Base-by-base conservation (phyloP, 1,140 invertebrate genomes). In the Choristoneura fumiferana region DNA sequence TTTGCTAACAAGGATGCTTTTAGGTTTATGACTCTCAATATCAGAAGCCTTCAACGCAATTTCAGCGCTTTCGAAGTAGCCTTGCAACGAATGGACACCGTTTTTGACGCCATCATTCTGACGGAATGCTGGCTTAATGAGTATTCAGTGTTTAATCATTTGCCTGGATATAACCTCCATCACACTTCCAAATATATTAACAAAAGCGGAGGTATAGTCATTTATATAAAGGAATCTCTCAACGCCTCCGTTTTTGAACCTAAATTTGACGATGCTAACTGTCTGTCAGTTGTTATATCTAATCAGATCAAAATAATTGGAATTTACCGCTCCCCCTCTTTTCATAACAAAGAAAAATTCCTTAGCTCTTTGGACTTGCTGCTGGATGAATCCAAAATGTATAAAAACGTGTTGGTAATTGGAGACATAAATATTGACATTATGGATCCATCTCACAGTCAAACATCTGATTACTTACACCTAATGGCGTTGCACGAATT, bases 81-180 rank as follows among this genome's bases (percentile, higher is more conserved):
- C 4, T 10, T 49, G n/a, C 18, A 49, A 29, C 43, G 43, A 10
- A 22, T n/a, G 0, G 29, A 49, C 29, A 29, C 12, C 2, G 8
- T 29, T 3, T 49, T 29, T 29, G 43, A 49, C 0, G 43, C 29
- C 12, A 54, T 54, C 29, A 15, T 54, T 12, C 53, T 54, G 1
- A 54, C 53, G 0, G 53, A 54, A 54, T 54, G 53, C 15, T 37
- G 53, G 29, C 29, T 54, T 0, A 36, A 36, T 5, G 13, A 54
- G 15, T 3, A 2, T n/a, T 36, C 53, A 36, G n/a, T 17, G 14
- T 14, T 54, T 10, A 54, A 54, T 36, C 13, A n/a, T 8, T n/a
- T 54, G 2, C 17, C 17, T 1, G 53, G 53, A 35, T 54, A 54
- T 13, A 35, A 34, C 5, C 2, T 3, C 13, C 14, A 36, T 8